Conservation (phyloP, 2,113 vertebrate genomes). For the Herpailurus yagouaroundi region DNA sequence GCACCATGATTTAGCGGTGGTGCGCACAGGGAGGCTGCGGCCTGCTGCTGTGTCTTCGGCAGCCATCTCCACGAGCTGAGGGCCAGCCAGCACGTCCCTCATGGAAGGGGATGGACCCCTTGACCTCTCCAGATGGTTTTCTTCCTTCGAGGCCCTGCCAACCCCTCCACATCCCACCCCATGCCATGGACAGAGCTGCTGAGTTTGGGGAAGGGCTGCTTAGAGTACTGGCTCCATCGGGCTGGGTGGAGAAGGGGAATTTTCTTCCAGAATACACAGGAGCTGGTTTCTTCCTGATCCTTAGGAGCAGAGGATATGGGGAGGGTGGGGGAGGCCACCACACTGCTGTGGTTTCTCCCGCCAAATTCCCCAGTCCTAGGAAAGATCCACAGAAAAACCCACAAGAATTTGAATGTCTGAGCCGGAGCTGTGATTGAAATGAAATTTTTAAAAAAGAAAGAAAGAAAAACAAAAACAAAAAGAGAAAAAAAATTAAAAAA, state of each 20-base stretch:
- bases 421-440: constrained; percentile 63
- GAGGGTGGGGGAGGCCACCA: constrained; percentile 54
- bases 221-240: constrained; percentile 44
- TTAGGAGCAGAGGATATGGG: constrained; percentile 52
- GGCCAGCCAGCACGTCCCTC: not conserved
- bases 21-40: not conserved
- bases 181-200: constrained; percentile 26
- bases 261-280: constrained; percentile 76
- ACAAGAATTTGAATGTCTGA: constrained; percentile 81
- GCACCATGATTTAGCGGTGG: not conserved
- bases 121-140: not conserved
- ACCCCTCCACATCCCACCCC: not conserved
- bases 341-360: constrained; percentile 67
- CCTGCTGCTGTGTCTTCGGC: not conserved
- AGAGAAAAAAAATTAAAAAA: not conserved
- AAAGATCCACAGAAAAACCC: constrained; percentile 79
- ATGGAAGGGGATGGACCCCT: not conserved
- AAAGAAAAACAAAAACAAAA: constrained; percentile 62
- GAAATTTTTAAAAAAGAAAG: constrained; percentile 62
- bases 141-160: not conserved
- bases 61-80: not conserved
- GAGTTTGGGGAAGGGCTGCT: constrained; percentile 31
- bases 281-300: constrained; percentile 54
- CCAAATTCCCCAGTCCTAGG: constrained; percentile 74
- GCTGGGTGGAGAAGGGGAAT: constrained; percentile 65